A percentile compares a stretch with the other conserved stretches of the same genome.
Conservation (phyloP, 2,113 vertebrate genomes). For the Paratilapia polleni region DNA sequence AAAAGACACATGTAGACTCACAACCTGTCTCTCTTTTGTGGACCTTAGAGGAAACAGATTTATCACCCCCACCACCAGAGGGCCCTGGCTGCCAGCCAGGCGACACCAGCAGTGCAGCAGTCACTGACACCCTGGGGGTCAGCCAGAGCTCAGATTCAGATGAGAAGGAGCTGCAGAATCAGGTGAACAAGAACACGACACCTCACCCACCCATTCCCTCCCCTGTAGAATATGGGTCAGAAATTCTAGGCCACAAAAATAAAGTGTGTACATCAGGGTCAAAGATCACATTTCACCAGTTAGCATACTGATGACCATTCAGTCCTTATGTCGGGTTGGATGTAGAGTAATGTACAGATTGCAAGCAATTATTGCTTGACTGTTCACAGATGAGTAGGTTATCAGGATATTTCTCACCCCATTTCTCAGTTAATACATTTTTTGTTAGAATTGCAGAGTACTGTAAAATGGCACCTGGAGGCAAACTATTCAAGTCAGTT, state of each 20-base stretch:
- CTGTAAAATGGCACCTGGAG: not conserved
- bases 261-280: constrained; percentile 51
- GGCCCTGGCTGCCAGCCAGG: constrained; percentile 28
- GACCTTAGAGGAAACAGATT: constrained; percentile 33
- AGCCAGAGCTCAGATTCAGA: constrained; percentile 32
- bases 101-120: constrained; percentile 6
- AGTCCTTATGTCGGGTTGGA: not conserved
- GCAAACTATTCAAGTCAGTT: not conserved
- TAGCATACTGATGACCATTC: constrained; percentile 12
- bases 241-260: constrained; percentile 49
- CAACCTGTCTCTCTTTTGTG: not conserved
- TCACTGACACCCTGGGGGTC: constrained; percentile 14
- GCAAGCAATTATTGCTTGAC: not conserved
- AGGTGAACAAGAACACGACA: constrained; percentile 60
- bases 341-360: not conserved
- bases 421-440: not conserved
- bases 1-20: not conserved
- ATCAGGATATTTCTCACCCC: not conserved
- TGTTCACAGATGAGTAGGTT: not conserved
- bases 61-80: not conserved
- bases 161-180: constrained; percentile 49
- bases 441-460: not conserved
- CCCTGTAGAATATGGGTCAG: constrained; percentile 48
- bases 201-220: not conserved
- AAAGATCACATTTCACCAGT: constrained; percentile 31